Base-by-base conservation (phyloP, 2,888 invertebrate species). In the Cataglyphis rosenhaueri region DNA sequence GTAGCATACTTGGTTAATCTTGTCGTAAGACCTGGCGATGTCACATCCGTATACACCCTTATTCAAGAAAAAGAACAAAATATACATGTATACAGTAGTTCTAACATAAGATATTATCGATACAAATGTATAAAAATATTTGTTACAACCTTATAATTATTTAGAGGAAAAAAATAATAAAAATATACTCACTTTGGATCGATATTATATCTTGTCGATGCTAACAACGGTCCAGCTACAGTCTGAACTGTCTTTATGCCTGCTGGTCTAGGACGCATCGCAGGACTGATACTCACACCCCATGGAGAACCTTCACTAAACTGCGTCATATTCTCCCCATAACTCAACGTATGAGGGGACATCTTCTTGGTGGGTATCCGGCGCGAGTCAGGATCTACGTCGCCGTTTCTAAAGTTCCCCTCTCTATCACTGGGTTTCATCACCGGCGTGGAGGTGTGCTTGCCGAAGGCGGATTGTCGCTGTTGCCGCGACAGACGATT, bases 191-290 rank as follows among this genome's bases (percentile, higher is more conserved):
- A 95, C 95, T 94, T 95, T 1, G 95, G 93, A 91, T 95, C 95
- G 32, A 95, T 94, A 85, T 95, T 95, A 87, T 94, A 95, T 91
- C 94, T 93, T 6, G 95, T 95, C 0, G 95, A 95, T 55, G 95
- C 93, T 44, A 95, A 91, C 48, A 95, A 90, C 0, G 95, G 95
- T 44, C 95, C 95, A 12, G 94, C 94, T 8, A 93, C 91, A 12
- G 93, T 93, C 79, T 94, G 94, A 0, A 94, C 92, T 2, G 93
- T 92, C 84, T 92, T 94, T 0, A 92, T 68, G 0, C 92, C 92
- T 1, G 71, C 84, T 29, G 89, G 90, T 82, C 90, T 92, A 0
- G 90, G 81, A 32, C 91, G 90, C 84, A 92, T 92, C 82, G 93
- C 94, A 0, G 93, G 92, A 84, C 92, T 93, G 21, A 89, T 91